A percentile compares a stretch with the other conserved stretches of the same genome.
Conservation (phyloP, 2,888 invertebrate genomes). For the Amorpha juglandis region DNA sequence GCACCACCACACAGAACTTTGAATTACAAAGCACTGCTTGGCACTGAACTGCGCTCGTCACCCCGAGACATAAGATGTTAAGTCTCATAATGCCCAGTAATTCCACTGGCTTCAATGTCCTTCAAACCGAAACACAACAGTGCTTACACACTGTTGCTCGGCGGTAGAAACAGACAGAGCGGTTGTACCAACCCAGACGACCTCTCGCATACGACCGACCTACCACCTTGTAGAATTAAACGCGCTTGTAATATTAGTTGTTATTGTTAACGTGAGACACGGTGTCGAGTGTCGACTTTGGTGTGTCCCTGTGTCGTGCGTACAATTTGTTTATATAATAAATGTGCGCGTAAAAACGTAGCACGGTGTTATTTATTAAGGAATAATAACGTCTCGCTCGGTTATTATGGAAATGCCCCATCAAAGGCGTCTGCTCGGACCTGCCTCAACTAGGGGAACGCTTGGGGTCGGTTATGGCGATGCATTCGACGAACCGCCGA, state of each 20-base stretch:
- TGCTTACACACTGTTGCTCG: too few species aligned
- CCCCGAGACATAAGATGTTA: too few species aligned
- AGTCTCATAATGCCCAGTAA: too few species aligned
- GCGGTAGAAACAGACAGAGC: too few species aligned
- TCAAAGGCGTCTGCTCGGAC: slow-evolving; percentile 74
- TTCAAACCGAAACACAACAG: too few species aligned
- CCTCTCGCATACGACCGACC: too few species aligned
- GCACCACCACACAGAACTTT: too few species aligned
- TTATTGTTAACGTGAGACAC: slow-evolving; percentile 7
- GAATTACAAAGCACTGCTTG: too few species aligned
- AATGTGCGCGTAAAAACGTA: background rate
- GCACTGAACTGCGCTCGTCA: too few species aligned
- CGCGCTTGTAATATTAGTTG: slow-evolving; percentile 19
- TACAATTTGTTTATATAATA: slow-evolving; percentile 14
- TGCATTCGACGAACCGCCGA: slow-evolving; percentile 74
- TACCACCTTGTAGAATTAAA: too few species aligned
- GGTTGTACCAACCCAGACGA: too few species aligned
- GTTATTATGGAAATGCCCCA: slow-evolving; percentile 75
- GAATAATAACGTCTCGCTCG: slow-evolving; percentile 46
- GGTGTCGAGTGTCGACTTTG: background rate
- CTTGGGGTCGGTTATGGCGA: slow-evolving; percentile 79
- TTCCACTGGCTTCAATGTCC: too few species aligned
- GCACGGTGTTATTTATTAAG: slow-evolving; percentile 38
- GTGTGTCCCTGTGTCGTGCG: background rate
- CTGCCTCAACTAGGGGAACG: slow-evolving; percentile 75